These are phyloP conservation scores for Dermatophagoides farinae DNA, from an alignment of 1,140 invertebrate genomes.

Conservation along the genomic window DNA sequence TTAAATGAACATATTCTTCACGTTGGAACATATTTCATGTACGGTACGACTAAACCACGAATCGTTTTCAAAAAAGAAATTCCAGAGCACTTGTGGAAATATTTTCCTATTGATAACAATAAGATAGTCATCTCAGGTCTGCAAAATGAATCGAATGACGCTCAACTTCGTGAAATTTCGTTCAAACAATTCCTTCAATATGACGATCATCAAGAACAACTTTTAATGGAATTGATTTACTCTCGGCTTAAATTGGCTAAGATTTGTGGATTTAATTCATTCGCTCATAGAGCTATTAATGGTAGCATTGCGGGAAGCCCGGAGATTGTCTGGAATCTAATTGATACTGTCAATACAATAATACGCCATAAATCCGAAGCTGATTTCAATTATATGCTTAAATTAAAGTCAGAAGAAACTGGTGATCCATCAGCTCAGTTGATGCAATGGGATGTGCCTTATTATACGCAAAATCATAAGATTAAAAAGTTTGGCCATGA, in stretches of 20 bases:
- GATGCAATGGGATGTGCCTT: constrained; percentile 63
- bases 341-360: constrained; percentile 49
- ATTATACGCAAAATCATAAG: constrained; percentile 28
- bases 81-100: constrained; percentile 45
- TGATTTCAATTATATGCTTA: constrained; percentile 42
- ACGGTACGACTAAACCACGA: constrained; percentile 43
- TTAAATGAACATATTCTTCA: constrained; percentile 60
- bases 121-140: constrained; percentile 47
- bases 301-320: constrained; percentile 65
- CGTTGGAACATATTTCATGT: constrained; percentile 66
- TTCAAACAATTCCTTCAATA: constrained; percentile 68
- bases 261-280: constrained; percentile 66
- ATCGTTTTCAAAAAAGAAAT: constrained; percentile 39
- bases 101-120: constrained; percentile 47
- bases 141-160: constrained; percentile 56
- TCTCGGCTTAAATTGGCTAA: constrained; percentile 52
- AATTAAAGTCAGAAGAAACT: constrained; percentile 42
- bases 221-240: constrained; percentile 47
- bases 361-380: constrained; percentile 20
- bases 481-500: constrained; percentile 20
- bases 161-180: constrained; percentile 53
- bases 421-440: constrained; percentile 25
- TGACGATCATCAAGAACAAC: constrained; percentile 47
- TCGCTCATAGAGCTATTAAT: constrained; percentile 64
- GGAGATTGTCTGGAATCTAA: constrained; percentile 51